phyloP scores from a whole-genome alignment of 1,140 invertebrate genomes.

The Acromyrmex heyeri region DNA sequence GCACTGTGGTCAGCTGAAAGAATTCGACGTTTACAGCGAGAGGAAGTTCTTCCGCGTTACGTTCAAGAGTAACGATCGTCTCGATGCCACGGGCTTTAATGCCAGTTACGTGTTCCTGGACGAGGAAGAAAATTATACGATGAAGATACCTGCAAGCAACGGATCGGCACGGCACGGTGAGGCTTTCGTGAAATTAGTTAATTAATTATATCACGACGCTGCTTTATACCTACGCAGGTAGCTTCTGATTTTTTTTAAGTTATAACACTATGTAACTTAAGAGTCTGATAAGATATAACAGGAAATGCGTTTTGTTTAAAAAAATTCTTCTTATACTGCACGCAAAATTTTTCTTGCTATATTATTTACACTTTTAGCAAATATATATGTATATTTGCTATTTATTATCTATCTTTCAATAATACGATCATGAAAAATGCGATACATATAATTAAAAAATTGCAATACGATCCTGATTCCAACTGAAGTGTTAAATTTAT shows the following conservation, averaged over 20 bases:
- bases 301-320: too few relatives aligned
- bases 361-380: background rate
- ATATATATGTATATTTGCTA: background rate
- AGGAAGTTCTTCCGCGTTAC: slow-evolving; percentile 97
- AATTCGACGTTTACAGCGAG: slow-evolving; percentile 95
- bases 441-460: slow-evolving; percentile 9
- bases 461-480: background rate
- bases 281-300: background rate
- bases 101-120: slow-evolving; percentile 94
- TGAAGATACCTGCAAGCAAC: slow-evolving; percentile 81
- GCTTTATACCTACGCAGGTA: slow-evolving; percentile 4
- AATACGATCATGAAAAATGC: background rate
- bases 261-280: background rate
- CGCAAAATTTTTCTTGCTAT: background rate
- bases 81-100: slow-evolving; percentile 97
- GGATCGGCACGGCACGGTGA: slow-evolving; percentile 83
- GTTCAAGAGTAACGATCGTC: slow-evolving; percentile 96
- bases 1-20: slow-evolving; percentile 94
- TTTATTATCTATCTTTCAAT: slow-evolving; percentile 24
- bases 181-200: slow-evolving; percentile 71
- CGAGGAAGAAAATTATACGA: slow-evolving; percentile 83
- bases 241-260: slow-evolving; percentile 15
- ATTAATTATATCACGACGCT: slow-evolving; percentile 48
- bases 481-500: slow-evolving; percentile 7
- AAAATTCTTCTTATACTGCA: background rate